Conservation (phyloP, 2,888 invertebrate species). For the Caenorhabditis afra region DNA sequence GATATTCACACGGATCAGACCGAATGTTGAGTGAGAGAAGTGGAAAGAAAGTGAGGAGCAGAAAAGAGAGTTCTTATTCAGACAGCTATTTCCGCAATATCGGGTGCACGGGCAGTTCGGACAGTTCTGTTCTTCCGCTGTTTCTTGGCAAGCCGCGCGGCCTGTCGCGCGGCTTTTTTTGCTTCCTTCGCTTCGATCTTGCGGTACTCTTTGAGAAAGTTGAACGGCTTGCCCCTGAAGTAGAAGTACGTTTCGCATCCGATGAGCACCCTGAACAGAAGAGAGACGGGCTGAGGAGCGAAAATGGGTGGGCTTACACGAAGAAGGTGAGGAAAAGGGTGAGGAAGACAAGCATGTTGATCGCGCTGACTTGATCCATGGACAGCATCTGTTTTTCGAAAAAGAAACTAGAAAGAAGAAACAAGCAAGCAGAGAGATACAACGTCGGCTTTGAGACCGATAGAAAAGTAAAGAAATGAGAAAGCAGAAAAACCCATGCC, state of each 20-base stretch:
- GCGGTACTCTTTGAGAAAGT: conserved; percentile 18
- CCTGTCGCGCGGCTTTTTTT: background rate
- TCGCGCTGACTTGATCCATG: conserved; percentile 6
- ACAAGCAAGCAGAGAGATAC: background rate
- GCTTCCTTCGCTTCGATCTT: conserved; percentile 7
- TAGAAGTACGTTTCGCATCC: conserved; percentile 7
- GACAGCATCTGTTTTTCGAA: background rate
- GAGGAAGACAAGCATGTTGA: conserved; percentile 21
- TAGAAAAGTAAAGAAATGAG: no score
- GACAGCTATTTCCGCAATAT: conserved; percentile 3
- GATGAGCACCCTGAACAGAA: background rate
- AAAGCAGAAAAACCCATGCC: no score
- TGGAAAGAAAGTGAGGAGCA: no score
- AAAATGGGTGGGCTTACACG: conserved; percentile 8
- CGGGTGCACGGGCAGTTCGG: background rate
- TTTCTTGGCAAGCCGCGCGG: background rate
- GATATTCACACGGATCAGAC: no score
- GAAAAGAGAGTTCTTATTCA: background rate
- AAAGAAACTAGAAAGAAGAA: background rate
- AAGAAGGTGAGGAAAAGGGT: conserved; percentile 15
- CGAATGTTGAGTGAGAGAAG: no score
- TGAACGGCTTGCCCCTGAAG: background rate
- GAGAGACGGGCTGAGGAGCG: background rate
- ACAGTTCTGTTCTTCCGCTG: no score
- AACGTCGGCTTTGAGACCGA: background rate